phyloP scores from a whole-genome alignment of 30 jellyfish, hydroid and myxozoan genomes.

The Aurelia coerulea region DNA sequence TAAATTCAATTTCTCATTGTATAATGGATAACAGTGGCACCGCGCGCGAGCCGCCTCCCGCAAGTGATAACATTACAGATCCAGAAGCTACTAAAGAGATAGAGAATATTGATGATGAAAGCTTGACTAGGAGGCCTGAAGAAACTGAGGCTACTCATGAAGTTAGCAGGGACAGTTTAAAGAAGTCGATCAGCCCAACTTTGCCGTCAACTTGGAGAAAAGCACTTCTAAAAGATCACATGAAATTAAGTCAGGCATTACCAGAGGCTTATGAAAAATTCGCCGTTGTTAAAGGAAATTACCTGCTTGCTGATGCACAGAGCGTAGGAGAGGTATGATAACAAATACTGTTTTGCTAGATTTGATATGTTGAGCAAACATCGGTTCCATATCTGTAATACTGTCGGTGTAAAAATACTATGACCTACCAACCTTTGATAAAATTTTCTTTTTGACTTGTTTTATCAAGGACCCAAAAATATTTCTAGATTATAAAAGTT shows the following conservation, averaged over 20 bases:
- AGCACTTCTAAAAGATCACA: constrained; percentile 37
- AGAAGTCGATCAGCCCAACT: constrained; percentile 8
- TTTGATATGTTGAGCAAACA: too few relatives aligned
- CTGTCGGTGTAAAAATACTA: too few relatives aligned
- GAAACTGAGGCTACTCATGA: neutral
- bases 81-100: neutral
- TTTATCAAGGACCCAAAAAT: too few relatives aligned
- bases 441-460: too few relatives aligned
- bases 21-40: constrained; percentile 1
- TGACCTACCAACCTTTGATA: too few relatives aligned
- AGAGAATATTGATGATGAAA: neutral
- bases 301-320: constrained; percentile 27
- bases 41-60: neutral
- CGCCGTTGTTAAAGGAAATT: constrained; percentile 36
- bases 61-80: neutral
- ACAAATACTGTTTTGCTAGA: too few relatives aligned
- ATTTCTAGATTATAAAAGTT: too few relatives aligned
- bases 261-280: constrained; percentile 24
- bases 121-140: neutral
- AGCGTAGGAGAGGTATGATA: constrained; percentile 19
- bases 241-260: neutral
- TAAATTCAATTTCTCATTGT: constrained; percentile 49
- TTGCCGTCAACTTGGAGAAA: constrained; percentile 60
- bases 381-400: neutral
- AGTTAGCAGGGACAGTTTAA: constrained; percentile 26